A percentile compares a stretch with the other conserved stretches of the same genome.
Evolutionary conservation across 2,888 invertebrate genomes (phyloP).

Genomic region (Apamea epomidion): DNA sequence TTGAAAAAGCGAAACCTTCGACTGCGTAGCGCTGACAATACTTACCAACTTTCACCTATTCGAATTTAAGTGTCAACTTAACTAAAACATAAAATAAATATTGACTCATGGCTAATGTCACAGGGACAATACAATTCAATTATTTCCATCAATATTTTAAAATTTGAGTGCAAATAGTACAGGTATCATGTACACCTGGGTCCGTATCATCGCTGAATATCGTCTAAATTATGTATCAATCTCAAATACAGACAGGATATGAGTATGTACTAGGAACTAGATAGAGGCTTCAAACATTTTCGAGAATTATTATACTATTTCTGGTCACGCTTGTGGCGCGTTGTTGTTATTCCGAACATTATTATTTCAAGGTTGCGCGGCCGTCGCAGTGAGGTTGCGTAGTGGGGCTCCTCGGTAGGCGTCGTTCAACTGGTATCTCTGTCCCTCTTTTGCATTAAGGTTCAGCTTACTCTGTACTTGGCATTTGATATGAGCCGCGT

Average conservation of each 20-base stretch:
- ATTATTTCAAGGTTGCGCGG: slow-evolving; percentile 91
- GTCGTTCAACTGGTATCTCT: slow-evolving; percentile 87
- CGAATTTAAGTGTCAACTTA: slow-evolving; percentile 76
- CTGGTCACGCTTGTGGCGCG: slow-evolving; percentile 90
- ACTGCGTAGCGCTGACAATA: slow-evolving; percentile 82
- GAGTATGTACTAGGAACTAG: slow-evolving; percentile 75
- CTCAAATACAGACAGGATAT: slow-evolving; percentile 77
- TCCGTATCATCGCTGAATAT: slow-evolving; percentile 31
- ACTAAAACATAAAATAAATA: slow-evolving; percentile 62
- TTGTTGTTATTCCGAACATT: slow-evolving; percentile 90
- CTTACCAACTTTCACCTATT: slow-evolving; percentile 86
- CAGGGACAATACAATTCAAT: slow-evolving; percentile 37
- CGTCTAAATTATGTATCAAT: slow-evolving; percentile 38
- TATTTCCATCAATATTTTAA: slow-evolving; percentile 44
- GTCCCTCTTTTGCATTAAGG: slow-evolving; percentile 88
- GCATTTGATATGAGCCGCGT: slow-evolving; percentile 85
- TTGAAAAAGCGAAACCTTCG: slow-evolving; percentile 89
- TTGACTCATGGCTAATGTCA: slow-evolving; percentile 45
- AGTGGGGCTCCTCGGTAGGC: slow-evolving; percentile 90
- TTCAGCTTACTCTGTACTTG: slow-evolving; percentile 86
- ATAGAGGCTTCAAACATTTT: slow-evolving; percentile 82
- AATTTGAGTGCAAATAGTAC: slow-evolving; percentile 23
- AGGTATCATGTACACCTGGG: slow-evolving; percentile 20
- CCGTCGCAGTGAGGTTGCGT: slow-evolving; percentile 90
- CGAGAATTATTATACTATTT: slow-evolving; percentile 88